Evolutionary conservation across 2,888 invertebrate genomes (phyloP), one percentile per base, ranked within the genome.

Genomic region (Hyposoter didymator): DNA sequence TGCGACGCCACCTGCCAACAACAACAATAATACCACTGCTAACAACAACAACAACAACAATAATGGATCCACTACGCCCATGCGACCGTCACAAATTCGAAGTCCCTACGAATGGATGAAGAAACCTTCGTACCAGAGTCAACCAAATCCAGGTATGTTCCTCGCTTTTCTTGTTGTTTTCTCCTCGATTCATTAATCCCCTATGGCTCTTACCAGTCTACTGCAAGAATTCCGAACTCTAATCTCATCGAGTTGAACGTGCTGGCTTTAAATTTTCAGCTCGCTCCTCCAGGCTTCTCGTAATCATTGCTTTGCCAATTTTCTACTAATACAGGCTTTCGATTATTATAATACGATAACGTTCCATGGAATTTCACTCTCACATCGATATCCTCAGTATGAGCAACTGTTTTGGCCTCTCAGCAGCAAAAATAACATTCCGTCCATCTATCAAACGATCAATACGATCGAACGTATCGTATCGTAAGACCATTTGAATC

Each of bases 31-130:
- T 91, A 88, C 78, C 0, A 86, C 67, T 35, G 91, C 28, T 90
- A 94, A 2, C 90, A 94, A 70, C 91, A 94, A 55, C 93, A 94
- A 49, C 91, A 81, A 78, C 43, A 92, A 82, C 91, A 93, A 84
- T 86, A 89, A 72, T 59, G 84, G 76, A 39, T 82, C 86, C 92
- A 91, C 91, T 93, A 94, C 95, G 90, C 95, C 92, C 89, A 88
- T 90, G 76, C 95, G 96, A 90, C 96, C 97, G 66, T 95, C 96
- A 55, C 97, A 97, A 43, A 96, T 96, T 28, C 96, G 97, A 64
- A 97, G 97, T 88, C 97, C 98, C 0, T 98, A 96, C 93, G 98
- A 98, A 90, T 98, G 98, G 98, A 98, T 98, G 96, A 98, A 97
- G 94, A 98, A 97, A 93, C 97, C 97, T 0, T 96, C 97, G 75